Evolutionary conservation across 2,888 invertebrate genomes (phyloP), one percentile per base, ranked within the genome.

Genomic region (Galeopsomyia nigrocyanea): DNA sequence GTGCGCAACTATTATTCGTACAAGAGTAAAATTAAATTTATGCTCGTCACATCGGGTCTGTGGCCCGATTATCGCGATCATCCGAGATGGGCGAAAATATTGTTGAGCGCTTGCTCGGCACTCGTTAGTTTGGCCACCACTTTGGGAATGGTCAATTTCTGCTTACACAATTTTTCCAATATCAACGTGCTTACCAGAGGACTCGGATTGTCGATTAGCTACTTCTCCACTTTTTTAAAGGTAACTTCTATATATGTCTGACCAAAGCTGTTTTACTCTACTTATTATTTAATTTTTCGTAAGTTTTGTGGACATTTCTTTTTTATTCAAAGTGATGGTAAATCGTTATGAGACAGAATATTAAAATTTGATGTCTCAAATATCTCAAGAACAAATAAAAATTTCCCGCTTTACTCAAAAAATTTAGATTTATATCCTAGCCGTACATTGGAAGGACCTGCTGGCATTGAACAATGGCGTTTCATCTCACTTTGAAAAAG

Each of bases 181-280:
- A 68, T 68, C 31, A 47, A 17, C 5, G 6, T 21, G 2, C 22
- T 68, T 14, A 62, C 55, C 1, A 73, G 66, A 60, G 60, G 68
- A 14, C n/a, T 73, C 13, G 73, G 76, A 51, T 63, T 65, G 9
- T 14, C 31, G 46, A 68, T 72, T 10, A 71, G 73, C 10, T 76
- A 13, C 50, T 26, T 71, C 9, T 56, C 73, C 13, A 61, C 13
- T 14, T 70, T 74, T 55, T 16, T 74, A 39, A 67, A 67, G 50
- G 67, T 50, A 50, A 39, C 5, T 39, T 39, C 39, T 39, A 5
- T 26, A n/a, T 10, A 7, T 7, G 7, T 39, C 13, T 39, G 39
- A 39, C 7, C 39, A 5, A 26, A 26, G 5, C 26, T 26, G 5
- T 26, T 26, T 26, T 26, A 26, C 26, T 3, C 5, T 26, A 26